phyloP scores from a whole-genome alignment of 2,888 invertebrate species.

The Clusia tigrina region DNA sequence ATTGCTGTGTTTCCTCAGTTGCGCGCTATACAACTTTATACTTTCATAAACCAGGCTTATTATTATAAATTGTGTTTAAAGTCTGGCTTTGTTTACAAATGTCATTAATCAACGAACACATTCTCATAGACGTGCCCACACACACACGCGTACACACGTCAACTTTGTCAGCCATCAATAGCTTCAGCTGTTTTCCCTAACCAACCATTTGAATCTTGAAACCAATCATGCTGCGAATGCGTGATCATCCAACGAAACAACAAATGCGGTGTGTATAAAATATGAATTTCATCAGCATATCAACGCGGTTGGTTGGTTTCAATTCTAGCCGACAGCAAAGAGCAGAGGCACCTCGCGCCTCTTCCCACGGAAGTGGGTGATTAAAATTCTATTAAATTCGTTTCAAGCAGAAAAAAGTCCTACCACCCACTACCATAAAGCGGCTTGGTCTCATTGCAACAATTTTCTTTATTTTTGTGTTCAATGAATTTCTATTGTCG shows the following conservation, averaged over 20 bases:
- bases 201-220: slow-evolving; percentile 10
- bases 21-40: no score
- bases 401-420: not conserved
- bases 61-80: no score
- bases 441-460: not conserved
- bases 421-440: not conserved
- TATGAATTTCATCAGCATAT: slow-evolving; percentile 20
- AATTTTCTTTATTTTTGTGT: not conserved
- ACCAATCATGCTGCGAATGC: slow-evolving; percentile 33
- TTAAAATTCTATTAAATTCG: slow-evolving; percentile 31
- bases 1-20: no score
- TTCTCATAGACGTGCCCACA: not conserved
- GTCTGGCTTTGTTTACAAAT: not conserved
- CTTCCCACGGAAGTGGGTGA: slow-evolving; percentile 54
- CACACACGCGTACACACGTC: slow-evolving; percentile 4
- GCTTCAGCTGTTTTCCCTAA: slow-evolving; percentile 6
- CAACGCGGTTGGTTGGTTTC: slow-evolving; percentile 32
- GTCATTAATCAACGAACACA: not conserved
- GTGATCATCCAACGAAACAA: slow-evolving; percentile 24
- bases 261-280: not conserved
- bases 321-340: slow-evolving; percentile 13
- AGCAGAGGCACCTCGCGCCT: slow-evolving; percentile 29
- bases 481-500: not conserved
- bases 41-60: no score
- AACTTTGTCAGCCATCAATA: not conserved